phyloP scores from a whole-genome alignment of 2,888 invertebrate genomes.

The Tipula lateralis region DNA sequence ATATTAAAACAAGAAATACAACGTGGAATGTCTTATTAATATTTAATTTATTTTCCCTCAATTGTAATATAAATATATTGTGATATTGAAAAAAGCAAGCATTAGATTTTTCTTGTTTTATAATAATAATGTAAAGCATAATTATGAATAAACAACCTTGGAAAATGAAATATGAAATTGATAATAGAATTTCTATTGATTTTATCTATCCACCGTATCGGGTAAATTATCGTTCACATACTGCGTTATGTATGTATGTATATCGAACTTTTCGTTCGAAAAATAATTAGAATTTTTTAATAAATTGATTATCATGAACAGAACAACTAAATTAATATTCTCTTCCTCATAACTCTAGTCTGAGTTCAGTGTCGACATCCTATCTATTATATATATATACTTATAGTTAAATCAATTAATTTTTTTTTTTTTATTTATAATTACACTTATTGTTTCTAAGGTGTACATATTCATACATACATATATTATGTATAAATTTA shows the following conservation, averaged over 20 bases:
- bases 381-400: not conserved
- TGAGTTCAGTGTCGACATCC: not conserved
- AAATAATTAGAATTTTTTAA: not conserved
- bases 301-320: not conserved
- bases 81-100: not conserved
- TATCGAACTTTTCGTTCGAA: not conserved
- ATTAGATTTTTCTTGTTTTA: not conserved
- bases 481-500: not conserved
- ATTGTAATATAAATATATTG: not conserved
- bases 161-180: not conserved
- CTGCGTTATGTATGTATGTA: no score
- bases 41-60: not conserved
- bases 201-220: not conserved
- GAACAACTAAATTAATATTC: not conserved
- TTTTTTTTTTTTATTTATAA: no score
- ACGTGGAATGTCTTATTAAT: not conserved
- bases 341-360: not conserved
- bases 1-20: not conserved
- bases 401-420: not conserved
- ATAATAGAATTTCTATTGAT: not conserved
- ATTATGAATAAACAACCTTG: slow-evolving; percentile 11
- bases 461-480: not conserved
- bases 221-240: no score
- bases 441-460: not conserved
- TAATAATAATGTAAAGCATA: not conserved